These are phyloP conservation scores for Nasonia giraulti DNA, from an alignment of 1,140 invertebrate genomes.

Conservation along the genomic window DNA sequence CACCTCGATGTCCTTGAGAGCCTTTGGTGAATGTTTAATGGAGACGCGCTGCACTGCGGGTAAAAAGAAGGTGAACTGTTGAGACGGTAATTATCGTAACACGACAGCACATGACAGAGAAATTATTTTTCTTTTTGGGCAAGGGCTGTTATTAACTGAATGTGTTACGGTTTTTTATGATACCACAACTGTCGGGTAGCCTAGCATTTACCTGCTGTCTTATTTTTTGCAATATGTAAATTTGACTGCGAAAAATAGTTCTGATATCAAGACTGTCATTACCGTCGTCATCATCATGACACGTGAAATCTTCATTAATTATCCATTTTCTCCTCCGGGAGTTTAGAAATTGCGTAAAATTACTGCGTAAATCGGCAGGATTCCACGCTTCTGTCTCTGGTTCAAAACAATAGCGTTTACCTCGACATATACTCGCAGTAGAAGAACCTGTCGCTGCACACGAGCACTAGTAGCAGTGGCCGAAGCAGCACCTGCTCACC, in stretches of 20 bases:
- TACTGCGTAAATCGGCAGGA: background rate
- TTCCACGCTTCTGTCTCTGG: background rate
- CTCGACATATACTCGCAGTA: background rate
- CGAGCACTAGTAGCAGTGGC: background rate
- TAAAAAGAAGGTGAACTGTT: slow-evolving; percentile 13
- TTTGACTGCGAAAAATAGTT: too few relatives aligned
- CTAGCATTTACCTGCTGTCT: background rate
- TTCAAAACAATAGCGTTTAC: background rate
- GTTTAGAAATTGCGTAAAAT: background rate
- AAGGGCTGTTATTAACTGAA: slow-evolving; percentile 7
- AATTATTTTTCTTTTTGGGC: slow-evolving; percentile 15
- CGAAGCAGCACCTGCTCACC: slow-evolving; percentile 16
- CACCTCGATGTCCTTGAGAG: slow-evolving; percentile 36
- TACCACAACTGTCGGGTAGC: background rate
- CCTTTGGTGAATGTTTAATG: slow-evolving; percentile 34
- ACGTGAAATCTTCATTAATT: too few relatives aligned
- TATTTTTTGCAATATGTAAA: background rate
- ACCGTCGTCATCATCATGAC: too few relatives aligned
- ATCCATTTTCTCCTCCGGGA: too few relatives aligned
- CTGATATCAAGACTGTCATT: too few relatives aligned
- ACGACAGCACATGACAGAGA: background rate
- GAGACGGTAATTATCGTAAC: slow-evolving; percentile 28
- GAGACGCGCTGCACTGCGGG: background rate
- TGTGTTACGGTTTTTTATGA: slow-evolving; percentile 7
- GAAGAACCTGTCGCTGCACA: background rate